Conservation (phyloP, 2,888 invertebrate species). For the Junonia oenone region DNA sequence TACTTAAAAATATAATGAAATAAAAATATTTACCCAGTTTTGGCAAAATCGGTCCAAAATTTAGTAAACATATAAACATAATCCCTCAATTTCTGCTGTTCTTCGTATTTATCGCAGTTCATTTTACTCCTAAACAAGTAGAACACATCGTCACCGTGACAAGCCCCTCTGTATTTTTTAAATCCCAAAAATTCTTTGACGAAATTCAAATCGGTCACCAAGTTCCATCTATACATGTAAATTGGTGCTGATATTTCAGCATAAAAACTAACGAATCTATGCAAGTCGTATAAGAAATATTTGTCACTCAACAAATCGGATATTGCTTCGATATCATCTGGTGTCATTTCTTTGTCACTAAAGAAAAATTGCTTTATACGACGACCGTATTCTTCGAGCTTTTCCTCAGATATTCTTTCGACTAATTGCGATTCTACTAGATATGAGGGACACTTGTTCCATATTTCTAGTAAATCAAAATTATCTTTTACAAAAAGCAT, state of each 20-base stretch:
- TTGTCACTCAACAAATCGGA: conserved; percentile 32
- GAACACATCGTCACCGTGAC: conserved; percentile 61
- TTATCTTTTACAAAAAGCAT: conserved; percentile 28
- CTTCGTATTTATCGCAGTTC: conserved; percentile 42
- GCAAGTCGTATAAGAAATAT: conserved; percentile 31
- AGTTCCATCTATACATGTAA: conserved; percentile 38
- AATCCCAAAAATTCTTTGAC: conserved; percentile 30
- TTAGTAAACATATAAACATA: conserved; percentile 47
- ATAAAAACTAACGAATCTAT: conserved; percentile 35
- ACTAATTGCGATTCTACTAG: conserved; percentile 38
- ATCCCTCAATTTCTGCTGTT: conserved; percentile 39
- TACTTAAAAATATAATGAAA: neutral
- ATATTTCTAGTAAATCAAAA: conserved; percentile 33
- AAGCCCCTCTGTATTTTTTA: conserved; percentile 39
- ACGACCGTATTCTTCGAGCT: conserved; percentile 31
- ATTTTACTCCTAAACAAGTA: conserved; percentile 51
- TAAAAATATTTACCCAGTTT: conserved; percentile 41
- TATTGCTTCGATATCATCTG: conserved; percentile 25
- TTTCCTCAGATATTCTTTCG: conserved; percentile 28
- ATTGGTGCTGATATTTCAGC: conserved; percentile 23
- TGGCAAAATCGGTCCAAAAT: conserved; percentile 63
- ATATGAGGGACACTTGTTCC: conserved; percentile 34
- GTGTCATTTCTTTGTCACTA: conserved; percentile 29
- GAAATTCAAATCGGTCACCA: conserved; percentile 36
- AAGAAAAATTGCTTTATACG: conserved; percentile 34